Evolutionary conservation across 2,888 invertebrate species (phyloP).

Genomic region (Fissipunctia ypsillon): DNA sequence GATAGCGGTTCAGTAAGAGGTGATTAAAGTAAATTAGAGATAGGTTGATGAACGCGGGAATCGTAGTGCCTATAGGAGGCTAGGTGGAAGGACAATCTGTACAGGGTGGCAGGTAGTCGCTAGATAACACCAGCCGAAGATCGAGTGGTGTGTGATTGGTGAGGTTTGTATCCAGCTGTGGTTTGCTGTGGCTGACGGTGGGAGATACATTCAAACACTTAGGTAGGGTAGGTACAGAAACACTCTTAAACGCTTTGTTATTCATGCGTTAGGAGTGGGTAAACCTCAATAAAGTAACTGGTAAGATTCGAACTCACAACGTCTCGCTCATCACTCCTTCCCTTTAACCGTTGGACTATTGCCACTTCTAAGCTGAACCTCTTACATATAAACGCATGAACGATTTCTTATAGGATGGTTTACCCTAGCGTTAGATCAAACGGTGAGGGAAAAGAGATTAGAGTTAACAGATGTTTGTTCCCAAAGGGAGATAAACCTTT

Average conservation of each 20-base stretch:
- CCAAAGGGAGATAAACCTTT: conserved; percentile 48
- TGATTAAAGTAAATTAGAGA: conserved; percentile 20
- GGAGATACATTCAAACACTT: too few relatives aligned
- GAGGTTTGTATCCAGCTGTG: too few relatives aligned
- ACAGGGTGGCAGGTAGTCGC: too few relatives aligned
- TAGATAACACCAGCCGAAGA: too few relatives aligned
- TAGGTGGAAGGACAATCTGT: too few relatives aligned
- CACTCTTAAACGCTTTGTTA: too few relatives aligned
- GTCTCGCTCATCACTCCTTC: neutral
- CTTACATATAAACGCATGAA: conserved; percentile 46
- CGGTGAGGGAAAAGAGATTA: conserved; percentile 49
- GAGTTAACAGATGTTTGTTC: conserved; percentile 54
- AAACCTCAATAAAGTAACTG: neutral
- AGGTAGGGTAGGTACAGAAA: too few relatives aligned
- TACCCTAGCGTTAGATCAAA: conserved; percentile 54
- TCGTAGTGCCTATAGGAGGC: too few relatives aligned
- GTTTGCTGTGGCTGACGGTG: too few relatives aligned
- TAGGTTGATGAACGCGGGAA: too few relatives aligned
- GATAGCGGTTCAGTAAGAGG: conserved; percentile 1
- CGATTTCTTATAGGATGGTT: conserved; percentile 42
- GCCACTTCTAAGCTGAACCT: conserved; percentile 8
- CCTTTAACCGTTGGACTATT: neutral
- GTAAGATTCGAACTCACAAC: neutral
- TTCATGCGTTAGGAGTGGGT: too few relatives aligned
- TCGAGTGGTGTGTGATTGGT: too few relatives aligned